Evolutionary conservation across 2,113 vertebrate genomes (phyloP), one percentile per base, ranked within the genome.

Genomic region (Aviceda subcristata): DNA sequence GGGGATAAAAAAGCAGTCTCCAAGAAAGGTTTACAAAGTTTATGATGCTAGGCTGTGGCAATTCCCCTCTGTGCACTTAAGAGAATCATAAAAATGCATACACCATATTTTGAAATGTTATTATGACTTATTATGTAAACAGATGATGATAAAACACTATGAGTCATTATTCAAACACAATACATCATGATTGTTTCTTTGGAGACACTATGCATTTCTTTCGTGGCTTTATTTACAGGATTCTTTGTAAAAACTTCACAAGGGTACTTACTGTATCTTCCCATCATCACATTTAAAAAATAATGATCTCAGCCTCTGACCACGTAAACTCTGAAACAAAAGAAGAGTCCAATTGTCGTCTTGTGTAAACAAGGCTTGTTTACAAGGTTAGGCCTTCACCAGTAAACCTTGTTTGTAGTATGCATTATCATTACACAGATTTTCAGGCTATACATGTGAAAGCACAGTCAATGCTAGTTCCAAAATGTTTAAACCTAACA

Each of bases 241-340:
- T 88, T 94, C 36, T 66, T 88, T 94, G 89, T 95, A 57, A 91
- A 95, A 95, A 21, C 66, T 89, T 95, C 81, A 69, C 71, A 82
- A 57, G 50, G 26, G 69, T 91, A 90, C n/a, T 94, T 73, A 38
- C 29, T 75, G 36, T 82, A 41, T 95, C 78, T 92, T 94, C 80
- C 41, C 32, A 69, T 77, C 80, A 66, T 62, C 81, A 62, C 48
- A 62, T 91, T 76, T 92, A 17, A 95, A 90, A 94, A 95, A 55
- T 90, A 92, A 78, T 94, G 86, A 92, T 73, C 91, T 95, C 84
- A 95, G 57, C 39, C 45, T 80, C 75, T 76, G 88, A 84, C 20
- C 71, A 92, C 59, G 86, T 89, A 92, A 97, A 95, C 80, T 90
- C 32, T 82, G 56, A 88, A 85, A 95, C 57, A 87, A 91, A 95